Evolutionary conservation across 2,888 invertebrate species (phyloP).

Genomic region (Eilema caniola): DNA sequence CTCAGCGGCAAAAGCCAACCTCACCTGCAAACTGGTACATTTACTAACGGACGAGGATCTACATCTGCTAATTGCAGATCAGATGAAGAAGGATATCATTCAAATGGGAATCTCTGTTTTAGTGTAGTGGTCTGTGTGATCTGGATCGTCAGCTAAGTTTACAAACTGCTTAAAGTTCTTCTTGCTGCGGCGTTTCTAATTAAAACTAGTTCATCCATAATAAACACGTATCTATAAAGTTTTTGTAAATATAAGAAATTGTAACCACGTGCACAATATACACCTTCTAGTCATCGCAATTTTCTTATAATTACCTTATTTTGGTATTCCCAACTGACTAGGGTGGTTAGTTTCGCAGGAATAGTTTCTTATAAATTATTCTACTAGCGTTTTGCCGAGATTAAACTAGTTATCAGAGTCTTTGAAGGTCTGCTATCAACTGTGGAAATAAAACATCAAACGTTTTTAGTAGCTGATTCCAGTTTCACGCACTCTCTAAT

Average conservation of each 20-base stretch:
- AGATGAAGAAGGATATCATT: neutral
- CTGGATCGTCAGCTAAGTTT: neutral
- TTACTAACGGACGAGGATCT: too few relatives aligned
- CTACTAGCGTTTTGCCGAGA: neutral
- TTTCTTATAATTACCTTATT: neutral
- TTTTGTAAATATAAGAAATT: neutral
- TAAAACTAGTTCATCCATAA: neutral
- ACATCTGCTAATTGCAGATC: neutral
- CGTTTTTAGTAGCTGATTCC: neutral
- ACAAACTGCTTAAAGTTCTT: neutral
- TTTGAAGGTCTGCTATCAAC: neutral
- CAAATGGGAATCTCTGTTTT: neutral
- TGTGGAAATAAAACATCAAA: neutral
- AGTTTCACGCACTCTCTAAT: neutral
- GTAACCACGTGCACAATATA: neutral
- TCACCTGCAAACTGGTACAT: too few relatives aligned
- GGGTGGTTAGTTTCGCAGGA: neutral
- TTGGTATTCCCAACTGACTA: neutral
- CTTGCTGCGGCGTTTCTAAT: neutral
- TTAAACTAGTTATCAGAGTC: neutral
- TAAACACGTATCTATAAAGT: neutral
- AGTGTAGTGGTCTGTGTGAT: neutral
- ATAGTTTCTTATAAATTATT: conserved; percentile 2
- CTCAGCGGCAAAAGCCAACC: too few relatives aligned
- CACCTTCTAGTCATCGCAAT: neutral